Conservation (phyloP, 2,113 vertebrate genomes). For the Chlorocebus sabaeus region DNA sequence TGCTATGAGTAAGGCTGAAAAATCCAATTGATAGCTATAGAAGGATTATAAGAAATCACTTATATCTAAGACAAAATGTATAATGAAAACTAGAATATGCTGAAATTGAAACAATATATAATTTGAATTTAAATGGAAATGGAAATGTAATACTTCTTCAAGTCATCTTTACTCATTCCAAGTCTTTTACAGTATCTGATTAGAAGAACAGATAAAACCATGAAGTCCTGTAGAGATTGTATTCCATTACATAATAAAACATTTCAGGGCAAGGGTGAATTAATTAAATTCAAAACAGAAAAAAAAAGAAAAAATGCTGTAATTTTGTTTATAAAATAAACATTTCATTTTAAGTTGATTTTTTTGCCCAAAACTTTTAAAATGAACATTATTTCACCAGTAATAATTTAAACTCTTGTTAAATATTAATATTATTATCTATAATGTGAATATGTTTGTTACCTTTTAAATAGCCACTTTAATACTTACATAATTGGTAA, state of each 20-base stretch:
- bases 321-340: not conserved
- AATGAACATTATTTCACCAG: not conserved
- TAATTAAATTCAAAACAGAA: not conserved
- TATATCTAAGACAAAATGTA: not conserved
- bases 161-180: not conserved
- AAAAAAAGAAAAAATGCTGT: not conserved
- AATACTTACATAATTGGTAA: not conserved
- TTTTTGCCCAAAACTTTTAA: not conserved
- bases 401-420: not conserved
- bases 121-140: conserved; percentile 30
- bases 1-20: not conserved
- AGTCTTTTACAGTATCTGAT: not conserved
- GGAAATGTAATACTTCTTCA: not conserved
- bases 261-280: not conserved
- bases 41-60: not conserved
- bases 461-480: not conserved
- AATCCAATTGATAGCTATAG: not conserved
- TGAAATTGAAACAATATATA: not conserved
- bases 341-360: not conserved
- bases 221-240: not conserved
- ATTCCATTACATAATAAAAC: not conserved
- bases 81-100: not conserved
- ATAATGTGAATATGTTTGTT: not conserved
- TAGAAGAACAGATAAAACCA: not conserved
- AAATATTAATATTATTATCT: not conserved